Base-by-base conservation (phyloP, 2,113 vertebrate genomes). In the Panthera leo region DNA sequence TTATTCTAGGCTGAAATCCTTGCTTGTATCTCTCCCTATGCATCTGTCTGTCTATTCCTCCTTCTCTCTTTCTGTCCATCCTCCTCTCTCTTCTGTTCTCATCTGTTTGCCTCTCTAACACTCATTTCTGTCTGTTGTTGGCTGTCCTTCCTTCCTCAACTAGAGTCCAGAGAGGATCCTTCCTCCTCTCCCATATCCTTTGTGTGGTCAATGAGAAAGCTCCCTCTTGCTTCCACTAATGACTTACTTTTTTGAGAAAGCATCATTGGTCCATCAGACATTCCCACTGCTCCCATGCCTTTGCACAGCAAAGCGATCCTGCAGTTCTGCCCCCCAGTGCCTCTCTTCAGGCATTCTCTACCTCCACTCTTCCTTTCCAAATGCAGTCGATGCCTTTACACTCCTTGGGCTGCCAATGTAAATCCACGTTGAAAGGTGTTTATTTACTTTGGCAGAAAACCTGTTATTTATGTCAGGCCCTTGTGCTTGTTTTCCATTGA, bases 361-460 rank as follows among this genome's bases (percentile, higher is more conserved):
- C 14, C 55, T 83, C 53, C 12, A 11, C 8, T 48, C 42, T 55
- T 31, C 85, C 70, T 71, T 90, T 91, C 76, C 48, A 68, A 55
- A 70, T 36, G 68, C 63, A 25, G 71, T 2, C 45, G 3, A 31
- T 58, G 82, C 75, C 55, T 97, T 96, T 95, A 58, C 73, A 25
- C 42, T 92, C 42, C 39, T 53, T 91, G 79, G 58, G 58, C 82
- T 98, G 91, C 93, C 95, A 91, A 0, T 55, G 34, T 84, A 89
- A 96, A 97, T 92, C 68, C 45, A 25, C 5, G 0, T 45, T 88
- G 51, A 87, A 90, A 97, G 67, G 84, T 90, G 86, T 95, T 94
- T 83, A 67, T 97, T 98, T 97, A 93, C 87, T 88, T 91, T 97
- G 95, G 94, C 91, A 97, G 94, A 48, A 90, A 76, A 34, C 23